Evolutionary conservation across 2,113 vertebrate genomes (phyloP).

Genomic region (Ia io): DNA sequence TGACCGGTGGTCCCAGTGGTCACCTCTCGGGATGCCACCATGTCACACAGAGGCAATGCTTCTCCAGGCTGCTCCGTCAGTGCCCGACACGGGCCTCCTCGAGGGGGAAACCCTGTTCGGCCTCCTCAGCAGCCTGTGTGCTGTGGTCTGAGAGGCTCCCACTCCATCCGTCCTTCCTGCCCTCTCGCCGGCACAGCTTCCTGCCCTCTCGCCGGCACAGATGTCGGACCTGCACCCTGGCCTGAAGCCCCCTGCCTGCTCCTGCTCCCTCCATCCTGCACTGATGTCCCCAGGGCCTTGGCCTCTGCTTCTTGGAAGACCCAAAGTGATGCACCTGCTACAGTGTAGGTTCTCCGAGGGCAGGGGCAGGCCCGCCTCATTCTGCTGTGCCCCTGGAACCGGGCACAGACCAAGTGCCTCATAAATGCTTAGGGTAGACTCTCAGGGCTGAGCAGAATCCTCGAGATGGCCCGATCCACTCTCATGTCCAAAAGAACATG

Average conservation of each 20-base stretch:
- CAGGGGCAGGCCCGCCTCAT: no score
- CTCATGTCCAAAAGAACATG: rapidly evolving
- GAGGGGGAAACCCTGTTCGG: background rate
- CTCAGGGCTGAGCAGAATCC: background rate
- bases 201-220: background rate
- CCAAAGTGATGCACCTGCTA: background rate
- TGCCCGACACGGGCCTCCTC: background rate
- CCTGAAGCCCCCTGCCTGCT: background rate
- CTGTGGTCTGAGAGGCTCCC: background rate
- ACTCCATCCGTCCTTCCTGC: background rate
- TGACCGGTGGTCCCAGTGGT: background rate
- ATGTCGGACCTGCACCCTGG: background rate
- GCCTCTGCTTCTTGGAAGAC: background rate
- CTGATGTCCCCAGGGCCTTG: rapidly evolving
- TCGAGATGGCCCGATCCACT: rapidly evolving
- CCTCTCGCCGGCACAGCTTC: background rate
- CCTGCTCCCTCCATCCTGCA: background rate
- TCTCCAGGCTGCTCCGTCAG: background rate
- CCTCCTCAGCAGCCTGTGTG: background rate
- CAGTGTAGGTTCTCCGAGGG: background rate
- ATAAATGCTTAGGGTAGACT: background rate
- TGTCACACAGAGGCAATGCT: background rate
- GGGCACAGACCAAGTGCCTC: background rate
- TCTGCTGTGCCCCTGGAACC: background rate
- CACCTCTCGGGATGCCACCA: background rate